Conservation (phyloP, 1,140 invertebrate species). For the Drosophila funebris region DNA sequence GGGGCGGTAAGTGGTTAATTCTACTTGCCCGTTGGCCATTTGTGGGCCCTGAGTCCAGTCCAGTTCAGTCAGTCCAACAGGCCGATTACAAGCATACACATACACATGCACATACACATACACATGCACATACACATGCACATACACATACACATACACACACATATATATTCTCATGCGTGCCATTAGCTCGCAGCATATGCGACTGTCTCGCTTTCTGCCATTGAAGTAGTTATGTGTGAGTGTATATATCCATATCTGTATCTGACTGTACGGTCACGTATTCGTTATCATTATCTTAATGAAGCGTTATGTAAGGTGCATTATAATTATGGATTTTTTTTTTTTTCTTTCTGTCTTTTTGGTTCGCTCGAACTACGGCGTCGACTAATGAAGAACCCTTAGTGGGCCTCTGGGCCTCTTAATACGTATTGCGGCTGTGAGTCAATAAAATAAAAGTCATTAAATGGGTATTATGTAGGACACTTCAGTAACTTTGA, state of each 20-base stretch:
- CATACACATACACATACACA: constrained; percentile 22
- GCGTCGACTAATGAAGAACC: constrained; percentile 56
- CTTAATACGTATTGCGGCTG: constrained; percentile 12
- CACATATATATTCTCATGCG: constrained; percentile 72
- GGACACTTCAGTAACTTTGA: not conserved
- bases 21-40: constrained; percentile 74
- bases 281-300: constrained; percentile 81
- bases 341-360: constrained; percentile 17
- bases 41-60: constrained; percentile 21
- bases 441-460: constrained; percentile 74
- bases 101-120: too few relatives aligned
- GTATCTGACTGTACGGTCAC: constrained; percentile 54
- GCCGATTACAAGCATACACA: constrained; percentile 18
- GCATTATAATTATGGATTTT: constrained; percentile 81
- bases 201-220: constrained; percentile 22
- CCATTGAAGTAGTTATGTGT: constrained; percentile 1
- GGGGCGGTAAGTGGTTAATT: constrained; percentile 78
- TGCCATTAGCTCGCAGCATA: constrained; percentile 69
- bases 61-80: not conserved
- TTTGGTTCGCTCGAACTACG: constrained; percentile 24
- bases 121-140: too few relatives aligned
- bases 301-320: constrained; percentile 81
- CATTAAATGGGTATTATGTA: constrained; percentile 64
- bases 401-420: constrained; percentile 13
- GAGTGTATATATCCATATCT: not conserved